These are phyloP conservation scores for Synaphobranchus kaupii DNA, from an alignment of 2,797 vertebrate species.

Conservation along the genomic window DNA sequence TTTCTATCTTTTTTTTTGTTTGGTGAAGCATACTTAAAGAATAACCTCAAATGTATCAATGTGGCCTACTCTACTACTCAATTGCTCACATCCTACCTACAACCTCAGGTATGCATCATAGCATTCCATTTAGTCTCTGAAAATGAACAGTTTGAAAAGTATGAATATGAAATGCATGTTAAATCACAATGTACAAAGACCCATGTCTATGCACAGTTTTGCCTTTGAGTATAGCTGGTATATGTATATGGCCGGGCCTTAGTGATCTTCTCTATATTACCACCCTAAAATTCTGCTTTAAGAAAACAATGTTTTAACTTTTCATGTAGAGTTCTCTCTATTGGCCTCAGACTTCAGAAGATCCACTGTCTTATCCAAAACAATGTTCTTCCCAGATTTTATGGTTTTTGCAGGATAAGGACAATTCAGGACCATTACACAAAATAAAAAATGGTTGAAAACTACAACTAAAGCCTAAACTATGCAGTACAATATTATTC, in stretches of 20 bases:
- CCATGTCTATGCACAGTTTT: background rate
- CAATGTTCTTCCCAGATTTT: background rate
- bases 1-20: background rate
- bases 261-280: background rate
- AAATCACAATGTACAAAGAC: background rate
- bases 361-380: background rate
- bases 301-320: background rate
- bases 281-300: background rate
- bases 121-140: background rate
- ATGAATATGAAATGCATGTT: background rate
- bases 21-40: background rate
- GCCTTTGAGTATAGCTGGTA: background rate
- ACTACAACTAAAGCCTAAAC: background rate
- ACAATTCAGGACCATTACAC: background rate
- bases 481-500: background rate
- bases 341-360: background rate
- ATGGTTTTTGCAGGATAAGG: background rate
- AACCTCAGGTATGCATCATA: background rate
- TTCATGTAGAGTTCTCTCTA: background rate
- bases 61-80: no score
- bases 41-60: background rate
- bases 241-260: background rate
- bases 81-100: no score
- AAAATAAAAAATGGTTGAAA: background rate
- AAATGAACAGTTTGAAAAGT: background rate